Percentiles rank a stretch among this genome's conserved stretches.
Evolutionary conservation across 2,797 vertebrate genomes (phyloP).

Genomic region (Cetoscarus ocellatus): DNA sequence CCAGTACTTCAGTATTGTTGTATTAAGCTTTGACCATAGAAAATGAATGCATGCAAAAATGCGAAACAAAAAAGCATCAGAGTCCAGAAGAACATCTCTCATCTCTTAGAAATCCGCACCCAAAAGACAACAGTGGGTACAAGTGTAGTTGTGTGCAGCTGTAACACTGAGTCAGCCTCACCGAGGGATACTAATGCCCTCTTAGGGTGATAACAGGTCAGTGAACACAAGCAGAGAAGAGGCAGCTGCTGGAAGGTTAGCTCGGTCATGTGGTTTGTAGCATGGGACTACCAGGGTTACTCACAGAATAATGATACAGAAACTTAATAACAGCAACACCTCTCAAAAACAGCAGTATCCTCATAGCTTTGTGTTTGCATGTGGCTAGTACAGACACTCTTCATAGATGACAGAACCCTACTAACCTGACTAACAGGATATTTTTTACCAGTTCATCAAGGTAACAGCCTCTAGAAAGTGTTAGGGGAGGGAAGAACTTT

Average conservation of each 20-base stretch:
- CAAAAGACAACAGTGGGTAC: not conserved
- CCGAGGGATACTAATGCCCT: conserved; percentile 31
- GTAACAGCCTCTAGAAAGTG: too few species aligned
- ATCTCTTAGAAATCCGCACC: not conserved
- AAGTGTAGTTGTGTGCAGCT: not conserved
- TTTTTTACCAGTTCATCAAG: too few species aligned
- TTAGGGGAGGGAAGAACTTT: too few species aligned
- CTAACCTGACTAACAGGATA: not conserved
- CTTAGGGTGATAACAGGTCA: conserved; percentile 32
- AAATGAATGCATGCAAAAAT: too few species aligned
- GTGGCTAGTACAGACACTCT: not conserved
- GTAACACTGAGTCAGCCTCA: conserved; percentile 11
- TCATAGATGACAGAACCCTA: not conserved
- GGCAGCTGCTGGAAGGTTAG: conserved; percentile 32
- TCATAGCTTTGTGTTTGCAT: not conserved
- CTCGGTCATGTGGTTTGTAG: conserved; percentile 59
- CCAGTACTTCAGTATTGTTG: not conserved
- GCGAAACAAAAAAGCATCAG: not conserved
- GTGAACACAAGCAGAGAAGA: conserved; percentile 33
- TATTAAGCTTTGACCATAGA: not conserved
- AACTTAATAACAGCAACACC: not conserved
- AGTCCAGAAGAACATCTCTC: not conserved
- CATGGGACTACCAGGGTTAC: conserved; percentile 38
- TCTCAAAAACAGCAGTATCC: not conserved
- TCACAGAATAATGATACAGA: conserved; percentile 14